phyloP scores from a whole-genome alignment of 2,113 vertebrate genomes.

The Crotalus viridis region DNA sequence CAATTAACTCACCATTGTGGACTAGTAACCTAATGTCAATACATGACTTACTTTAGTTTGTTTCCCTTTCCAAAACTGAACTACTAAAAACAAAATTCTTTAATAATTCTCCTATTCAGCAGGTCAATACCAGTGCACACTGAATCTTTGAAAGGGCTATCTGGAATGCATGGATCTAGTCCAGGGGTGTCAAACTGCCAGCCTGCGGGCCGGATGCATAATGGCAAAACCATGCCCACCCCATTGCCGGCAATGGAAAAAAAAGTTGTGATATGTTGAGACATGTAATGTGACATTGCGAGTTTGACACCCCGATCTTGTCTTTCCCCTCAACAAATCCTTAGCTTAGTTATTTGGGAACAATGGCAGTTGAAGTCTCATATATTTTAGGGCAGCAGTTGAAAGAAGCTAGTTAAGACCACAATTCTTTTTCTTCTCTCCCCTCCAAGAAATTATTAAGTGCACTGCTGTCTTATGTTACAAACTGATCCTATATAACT shows the following conservation, averaged over 20 bases:
- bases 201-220: accelerated
- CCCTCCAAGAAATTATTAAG: neutral
- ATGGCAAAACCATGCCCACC: too few relatives aligned
- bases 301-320: neutral
- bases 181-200: too few relatives aligned
- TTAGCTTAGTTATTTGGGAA: neutral
- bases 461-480: neutral
- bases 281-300: too few relatives aligned
- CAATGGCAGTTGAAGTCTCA: neutral
- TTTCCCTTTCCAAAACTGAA: neutral
- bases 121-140: neutral
- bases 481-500: too few relatives aligned
- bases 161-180: neutral
- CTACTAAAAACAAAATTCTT: neutral
- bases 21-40: neutral
- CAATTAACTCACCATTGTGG: neutral
- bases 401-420: neutral
- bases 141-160: neutral
- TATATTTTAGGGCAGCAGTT: neutral
- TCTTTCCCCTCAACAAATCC: neutral
- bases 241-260: too few relatives aligned
- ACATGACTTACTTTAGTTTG: neutral
- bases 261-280: too few relatives aligned
- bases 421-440: neutral
- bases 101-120: neutral